Conservation (phyloP, 2,113 vertebrate genomes). For the Hystrix cristata region DNA sequence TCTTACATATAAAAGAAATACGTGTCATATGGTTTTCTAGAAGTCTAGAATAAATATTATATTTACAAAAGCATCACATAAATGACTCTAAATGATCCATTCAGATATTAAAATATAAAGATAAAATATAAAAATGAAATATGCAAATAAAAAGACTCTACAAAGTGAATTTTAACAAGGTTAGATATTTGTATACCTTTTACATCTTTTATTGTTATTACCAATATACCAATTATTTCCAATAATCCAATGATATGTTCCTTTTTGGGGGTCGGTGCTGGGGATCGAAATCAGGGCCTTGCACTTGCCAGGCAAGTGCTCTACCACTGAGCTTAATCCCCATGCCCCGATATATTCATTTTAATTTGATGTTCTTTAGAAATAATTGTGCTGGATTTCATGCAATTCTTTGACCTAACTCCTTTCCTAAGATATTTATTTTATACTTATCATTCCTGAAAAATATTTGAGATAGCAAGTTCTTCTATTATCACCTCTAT, state of each 20-base stretch:
- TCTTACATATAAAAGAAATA: background rate
- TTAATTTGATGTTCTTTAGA: background rate
- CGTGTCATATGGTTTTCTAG: background rate
- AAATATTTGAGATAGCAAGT: background rate
- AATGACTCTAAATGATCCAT: background rate
- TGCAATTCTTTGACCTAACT: background rate
- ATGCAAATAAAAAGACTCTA: background rate
- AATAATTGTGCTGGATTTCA: background rate
- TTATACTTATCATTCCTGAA: background rate
- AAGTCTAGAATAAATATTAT: background rate
- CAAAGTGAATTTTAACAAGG: background rate
- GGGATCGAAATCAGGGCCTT: no score
- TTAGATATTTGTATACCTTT: background rate
- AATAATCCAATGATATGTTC: background rate
- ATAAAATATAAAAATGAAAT: background rate
- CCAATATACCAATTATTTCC: background rate
- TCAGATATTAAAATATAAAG: slow-evolving; percentile 14
- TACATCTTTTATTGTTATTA: background rate
- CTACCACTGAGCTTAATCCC: no score
- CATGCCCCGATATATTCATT: background rate
- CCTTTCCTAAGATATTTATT: background rate
- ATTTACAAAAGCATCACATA: background rate
- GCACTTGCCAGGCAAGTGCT: no score
- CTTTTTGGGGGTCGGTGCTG: background rate
- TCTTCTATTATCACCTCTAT: background rate